phyloP scores from a whole-genome alignment of 2,797 vertebrate species.

The Molossus molossus region DNA sequence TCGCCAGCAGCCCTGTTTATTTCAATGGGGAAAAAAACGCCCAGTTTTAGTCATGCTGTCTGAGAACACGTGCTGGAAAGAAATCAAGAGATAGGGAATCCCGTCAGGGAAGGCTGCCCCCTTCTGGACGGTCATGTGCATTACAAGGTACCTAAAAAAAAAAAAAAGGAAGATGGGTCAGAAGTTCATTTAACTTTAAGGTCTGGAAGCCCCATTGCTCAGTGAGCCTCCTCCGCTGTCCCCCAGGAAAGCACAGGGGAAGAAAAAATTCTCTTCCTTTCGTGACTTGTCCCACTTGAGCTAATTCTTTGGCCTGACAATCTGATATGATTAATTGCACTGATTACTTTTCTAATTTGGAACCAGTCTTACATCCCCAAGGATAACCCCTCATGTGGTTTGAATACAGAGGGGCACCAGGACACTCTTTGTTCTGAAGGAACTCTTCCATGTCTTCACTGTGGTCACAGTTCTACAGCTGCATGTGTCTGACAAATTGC shows the following conservation, averaged over 20 bases:
- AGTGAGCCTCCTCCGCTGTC: accelerated
- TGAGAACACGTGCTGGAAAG: neutral
- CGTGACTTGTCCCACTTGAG: too few relatives aligned
- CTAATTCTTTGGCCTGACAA: neutral
- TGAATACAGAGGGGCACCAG: neutral
- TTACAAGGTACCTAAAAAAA: neutral
- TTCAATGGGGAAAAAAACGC: neutral
- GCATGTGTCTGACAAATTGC: neutral
- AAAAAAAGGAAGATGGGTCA: accelerated
- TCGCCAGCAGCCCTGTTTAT: slow-evolving; percentile 52
- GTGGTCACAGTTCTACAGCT: neutral
- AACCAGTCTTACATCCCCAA: neutral
- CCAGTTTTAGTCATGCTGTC: slow-evolving; percentile 60
- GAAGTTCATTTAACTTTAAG: accelerated
- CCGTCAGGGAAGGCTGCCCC: neutral
- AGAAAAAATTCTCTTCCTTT: neutral
- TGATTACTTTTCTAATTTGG: neutral
- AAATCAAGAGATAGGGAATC: neutral
- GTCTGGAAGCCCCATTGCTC: neutral
- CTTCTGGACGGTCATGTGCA: neutral
- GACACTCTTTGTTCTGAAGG: neutral
- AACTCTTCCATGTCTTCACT: too few relatives aligned
- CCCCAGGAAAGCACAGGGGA: neutral
- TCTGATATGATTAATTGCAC: neutral
- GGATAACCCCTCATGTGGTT: neutral